Conservation (phyloP, 2,113 vertebrate species). For the Vulpes lagopus region DNA sequence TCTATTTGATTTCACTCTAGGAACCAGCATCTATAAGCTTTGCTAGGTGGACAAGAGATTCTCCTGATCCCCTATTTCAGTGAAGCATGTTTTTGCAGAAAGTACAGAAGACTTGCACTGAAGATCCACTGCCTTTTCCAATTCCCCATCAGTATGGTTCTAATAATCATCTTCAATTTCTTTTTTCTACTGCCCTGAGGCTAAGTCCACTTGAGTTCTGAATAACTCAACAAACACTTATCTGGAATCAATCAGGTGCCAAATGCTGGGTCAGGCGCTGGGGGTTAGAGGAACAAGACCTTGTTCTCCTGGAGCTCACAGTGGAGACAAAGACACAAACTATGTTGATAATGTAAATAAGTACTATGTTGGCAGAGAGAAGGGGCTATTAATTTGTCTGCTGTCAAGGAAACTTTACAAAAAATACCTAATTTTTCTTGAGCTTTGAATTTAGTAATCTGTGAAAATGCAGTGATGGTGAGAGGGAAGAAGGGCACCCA, state of each 20-base stretch:
- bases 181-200: not conserved
- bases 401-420: not conserved
- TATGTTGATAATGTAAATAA: not conserved
- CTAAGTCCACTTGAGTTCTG: not conserved
- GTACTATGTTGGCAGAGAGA: not conserved
- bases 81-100: not conserved
- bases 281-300: not conserved
- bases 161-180: not conserved
- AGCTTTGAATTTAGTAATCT: not conserved
- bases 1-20: not conserved
- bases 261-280: not conserved
- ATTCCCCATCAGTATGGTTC: not conserved
- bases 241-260: not conserved
- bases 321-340: not conserved
- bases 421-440: not conserved
- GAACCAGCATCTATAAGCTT: not conserved
- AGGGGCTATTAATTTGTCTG: not conserved
- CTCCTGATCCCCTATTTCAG: not conserved
- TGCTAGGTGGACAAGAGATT: not conserved
- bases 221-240: not conserved
- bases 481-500: not conserved
- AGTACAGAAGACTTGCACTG: not conserved
- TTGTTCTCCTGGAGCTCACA: not conserved
- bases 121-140: not conserved
- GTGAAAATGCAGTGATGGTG: not conserved